Evolutionary conservation across 2,888 invertebrate species (phyloP), one percentile per base, ranked within the genome.

Genomic region (Dolomedes plantarius): DNA sequence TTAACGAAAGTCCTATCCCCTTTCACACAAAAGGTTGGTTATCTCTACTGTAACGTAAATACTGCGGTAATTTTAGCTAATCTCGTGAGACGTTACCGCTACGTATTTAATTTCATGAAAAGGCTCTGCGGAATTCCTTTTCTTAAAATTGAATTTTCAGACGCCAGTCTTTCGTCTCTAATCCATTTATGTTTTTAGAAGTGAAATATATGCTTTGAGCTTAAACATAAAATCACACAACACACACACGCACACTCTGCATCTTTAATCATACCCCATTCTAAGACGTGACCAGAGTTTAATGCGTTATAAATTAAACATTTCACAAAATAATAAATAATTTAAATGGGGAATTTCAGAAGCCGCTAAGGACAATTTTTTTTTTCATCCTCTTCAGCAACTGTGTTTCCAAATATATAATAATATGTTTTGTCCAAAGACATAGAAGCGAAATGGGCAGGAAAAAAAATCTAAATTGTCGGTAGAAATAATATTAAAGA

Each of bases 31-130:
- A 46, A 46, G 46, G 46, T 13, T 16, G 7, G 46, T 36, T 46
- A 46, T 46, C 46, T 46, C 46, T 6, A 46, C 46, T 46, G 46
- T 46, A 46, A 16, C 46, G 46, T 46, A 46, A 46, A 46, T 46
- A 46, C 46, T 46, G 46, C 46, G 46, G 46, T 46, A 46, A 46
- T 46, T 46, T 46, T 13, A 46, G 16, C 11, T 46, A 46, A 46
- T 46, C 46, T 46, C 6, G 16, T 16, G 16, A 46, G 46, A 46
- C 46, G 46, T 11, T 11, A 7, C 7, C 46, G 46, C 46, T 46
- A 13, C 46, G 46, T 46, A 13, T 46, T 46, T 46, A 46, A 46
- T 46, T 46, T 46, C 46, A 46, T 16, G 7, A 6, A 36, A 36
- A 16, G 7, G 7, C 46, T 46, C 46, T 13, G 46, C 16, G 46